Conservation (phyloP, 2,113 vertebrate genomes). For the Bungarus multicinctus region DNA sequence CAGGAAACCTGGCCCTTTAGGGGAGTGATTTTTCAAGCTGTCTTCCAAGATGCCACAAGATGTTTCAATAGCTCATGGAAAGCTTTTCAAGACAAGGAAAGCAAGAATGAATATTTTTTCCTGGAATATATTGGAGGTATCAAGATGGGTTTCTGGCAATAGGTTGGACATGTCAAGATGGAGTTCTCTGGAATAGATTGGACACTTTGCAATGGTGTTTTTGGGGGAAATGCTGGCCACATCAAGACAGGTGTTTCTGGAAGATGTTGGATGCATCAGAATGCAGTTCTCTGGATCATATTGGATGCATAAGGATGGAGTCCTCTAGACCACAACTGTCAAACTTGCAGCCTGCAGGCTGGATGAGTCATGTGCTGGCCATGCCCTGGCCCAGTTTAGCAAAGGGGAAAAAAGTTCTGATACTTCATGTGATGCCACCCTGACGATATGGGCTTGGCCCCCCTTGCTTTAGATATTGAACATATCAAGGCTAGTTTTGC, state of each 20-base stretch:
- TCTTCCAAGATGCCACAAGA: not conserved
- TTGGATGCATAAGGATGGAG: not conserved
- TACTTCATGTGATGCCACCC: too few species aligned
- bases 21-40: not conserved
- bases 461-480: too few species aligned
- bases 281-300: not conserved
- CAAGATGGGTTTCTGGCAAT: not conserved
- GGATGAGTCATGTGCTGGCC: too few species aligned
- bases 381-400: too few species aligned
- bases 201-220: not conserved
- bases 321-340: too few species aligned
- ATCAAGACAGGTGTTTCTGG: not conserved
- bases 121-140: not conserved
- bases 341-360: too few species aligned
- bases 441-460: too few species aligned
- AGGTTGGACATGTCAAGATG: not conserved
- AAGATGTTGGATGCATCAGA: not conserved
- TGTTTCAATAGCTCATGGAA: too few species aligned
- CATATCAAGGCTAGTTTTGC: not conserved
- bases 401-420: too few species aligned
- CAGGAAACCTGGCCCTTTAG: not conserved
- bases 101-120: not conserved
- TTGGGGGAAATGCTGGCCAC: not conserved
- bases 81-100: not conserved
- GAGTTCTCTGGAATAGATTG: not conserved